Conservation (phyloP, 1,140 invertebrate species). For the Pomacea maculata region DNA sequence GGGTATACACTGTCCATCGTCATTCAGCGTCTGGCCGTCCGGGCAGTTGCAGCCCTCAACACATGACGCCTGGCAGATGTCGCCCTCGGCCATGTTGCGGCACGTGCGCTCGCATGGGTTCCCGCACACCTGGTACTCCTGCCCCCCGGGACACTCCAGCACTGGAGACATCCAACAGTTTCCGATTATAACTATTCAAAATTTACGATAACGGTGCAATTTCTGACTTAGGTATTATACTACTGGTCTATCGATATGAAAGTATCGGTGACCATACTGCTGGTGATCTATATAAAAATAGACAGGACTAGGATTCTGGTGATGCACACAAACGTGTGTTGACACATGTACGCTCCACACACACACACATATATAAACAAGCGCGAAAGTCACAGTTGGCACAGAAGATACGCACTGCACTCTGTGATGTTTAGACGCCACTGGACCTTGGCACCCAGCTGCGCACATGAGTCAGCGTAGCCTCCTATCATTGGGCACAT, state of each 20-base stretch:
- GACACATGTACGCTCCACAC: not conserved
- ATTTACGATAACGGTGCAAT: too few relatives aligned
- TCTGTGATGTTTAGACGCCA: slow-evolving; percentile 80
- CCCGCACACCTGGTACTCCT: slow-evolving; percentile 82
- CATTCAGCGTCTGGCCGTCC: slow-evolving; percentile 75
- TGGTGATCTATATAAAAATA: too few relatives aligned
- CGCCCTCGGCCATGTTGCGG: slow-evolving; percentile 70
- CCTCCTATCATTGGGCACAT: slow-evolving; percentile 82
- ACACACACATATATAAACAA: not conserved
- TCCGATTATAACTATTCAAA: not conserved
- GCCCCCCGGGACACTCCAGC: slow-evolving; percentile 75
- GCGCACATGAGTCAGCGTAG: slow-evolving; percentile 82
- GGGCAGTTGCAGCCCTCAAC: slow-evolving; percentile 91
- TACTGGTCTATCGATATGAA: too few relatives aligned
- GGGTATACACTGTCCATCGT: slow-evolving; percentile 80
- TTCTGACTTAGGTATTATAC: too few relatives aligned
- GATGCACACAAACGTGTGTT: not conserved
- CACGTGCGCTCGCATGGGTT: slow-evolving; percentile 80
- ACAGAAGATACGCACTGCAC: slow-evolving; percentile 71
- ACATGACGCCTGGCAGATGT: slow-evolving; percentile 70
- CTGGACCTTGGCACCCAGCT: slow-evolving; percentile 74
- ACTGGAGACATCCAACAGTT: slow-evolving; percentile 22
- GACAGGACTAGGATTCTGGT: too few relatives aligned
- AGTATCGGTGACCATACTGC: too few relatives aligned
- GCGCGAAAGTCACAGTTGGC: not conserved